Conservation (phyloP, 2,113 vertebrate species). For the Coreoperca whiteheadi region DNA sequence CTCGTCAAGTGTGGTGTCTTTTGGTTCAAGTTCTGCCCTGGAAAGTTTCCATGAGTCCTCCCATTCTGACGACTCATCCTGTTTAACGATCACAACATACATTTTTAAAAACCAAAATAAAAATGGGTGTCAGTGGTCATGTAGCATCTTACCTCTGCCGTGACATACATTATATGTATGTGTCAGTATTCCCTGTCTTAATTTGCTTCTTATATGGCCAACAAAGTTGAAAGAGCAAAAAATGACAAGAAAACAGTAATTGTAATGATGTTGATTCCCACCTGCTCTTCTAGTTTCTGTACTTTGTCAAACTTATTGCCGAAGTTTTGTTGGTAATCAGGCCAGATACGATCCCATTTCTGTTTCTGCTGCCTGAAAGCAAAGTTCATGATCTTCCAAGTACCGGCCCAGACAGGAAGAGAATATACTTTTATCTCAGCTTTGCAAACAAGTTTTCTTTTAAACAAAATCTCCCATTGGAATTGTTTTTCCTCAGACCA, state of each 20-base stretch:
- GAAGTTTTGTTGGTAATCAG: constrained; percentile 23
- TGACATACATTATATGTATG: not conserved
- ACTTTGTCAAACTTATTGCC: constrained; percentile 26
- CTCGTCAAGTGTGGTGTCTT: not conserved
- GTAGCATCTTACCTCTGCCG: not conserved
- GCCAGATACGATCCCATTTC: constrained; percentile 70
- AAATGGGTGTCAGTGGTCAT: not conserved
- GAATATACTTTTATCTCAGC: not conserved
- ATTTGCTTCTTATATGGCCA: too few relatives aligned
- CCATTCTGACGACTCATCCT: constrained; percentile 60
- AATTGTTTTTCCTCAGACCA: not conserved
- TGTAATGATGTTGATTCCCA: constrained; percentile 1
- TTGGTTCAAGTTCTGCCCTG: not conserved
- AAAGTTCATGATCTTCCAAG: constrained; percentile 81
- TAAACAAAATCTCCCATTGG: constrained; percentile 58
- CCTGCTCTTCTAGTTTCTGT: constrained; percentile 60
- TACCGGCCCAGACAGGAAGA: constrained; percentile 75
- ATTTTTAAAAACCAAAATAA: not conserved
- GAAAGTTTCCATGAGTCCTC: constrained; percentile 72
- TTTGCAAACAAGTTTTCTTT: not conserved
- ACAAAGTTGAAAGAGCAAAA: not conserved
- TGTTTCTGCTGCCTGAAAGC: constrained; percentile 72
- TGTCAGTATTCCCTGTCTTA: not conserved
- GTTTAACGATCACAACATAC: not conserved
- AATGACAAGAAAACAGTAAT: not conserved